Evolutionary conservation across 2,113 vertebrate genomes (phyloP), one percentile per base, ranked within the genome.

Genomic region (Poecilia latipinna): DNA sequence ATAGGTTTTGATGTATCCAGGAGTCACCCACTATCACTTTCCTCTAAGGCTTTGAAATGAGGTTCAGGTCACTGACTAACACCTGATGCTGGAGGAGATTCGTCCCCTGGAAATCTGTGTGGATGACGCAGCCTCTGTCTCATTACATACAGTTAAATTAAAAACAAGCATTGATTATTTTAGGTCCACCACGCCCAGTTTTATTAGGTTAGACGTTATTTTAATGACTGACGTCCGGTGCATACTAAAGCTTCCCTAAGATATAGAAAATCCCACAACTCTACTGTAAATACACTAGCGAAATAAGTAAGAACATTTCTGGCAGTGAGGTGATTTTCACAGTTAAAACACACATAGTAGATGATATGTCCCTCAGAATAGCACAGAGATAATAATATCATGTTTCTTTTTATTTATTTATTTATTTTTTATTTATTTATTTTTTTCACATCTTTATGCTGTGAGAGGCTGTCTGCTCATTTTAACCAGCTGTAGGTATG

Each of bases 11-110:
- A 57, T 86, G 61, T 44, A 6, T 42, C 61, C 57, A 67, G 44
- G 82, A 82, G 63, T 28, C 68, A 63, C 28, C 8, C 66, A 29
- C 42, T 29, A 51, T 70, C n/a, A 78, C 69, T 79, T 77, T 75
- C 33, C 70, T 65, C 13, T 17, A 57, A 64, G 60, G 77, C 65
- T 82, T 65, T 79, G 79, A 84, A 76, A 73, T 71, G 79, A 86
- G 87, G 82, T 87, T 77, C 85, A 88, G 88, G 90, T 92, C 88
- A 89, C 86, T 60, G 83, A 82, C 74, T 67, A 89, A 91, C 92
- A 93, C 90, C 92, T 90, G 92, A 91, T 93, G 91, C 90, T 92
- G 78, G 61, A 61, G 74, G 65, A 84, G 72, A 75, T 84, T 79
- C 31, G 51, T 12, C 66, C 32, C 64, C 68, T 77, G 51, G 61